These are phyloP conservation scores for Catalaphyllia jardinei DNA, from an alignment of 64 coral and sea anemone species.

Conservation along the genomic window DNA sequence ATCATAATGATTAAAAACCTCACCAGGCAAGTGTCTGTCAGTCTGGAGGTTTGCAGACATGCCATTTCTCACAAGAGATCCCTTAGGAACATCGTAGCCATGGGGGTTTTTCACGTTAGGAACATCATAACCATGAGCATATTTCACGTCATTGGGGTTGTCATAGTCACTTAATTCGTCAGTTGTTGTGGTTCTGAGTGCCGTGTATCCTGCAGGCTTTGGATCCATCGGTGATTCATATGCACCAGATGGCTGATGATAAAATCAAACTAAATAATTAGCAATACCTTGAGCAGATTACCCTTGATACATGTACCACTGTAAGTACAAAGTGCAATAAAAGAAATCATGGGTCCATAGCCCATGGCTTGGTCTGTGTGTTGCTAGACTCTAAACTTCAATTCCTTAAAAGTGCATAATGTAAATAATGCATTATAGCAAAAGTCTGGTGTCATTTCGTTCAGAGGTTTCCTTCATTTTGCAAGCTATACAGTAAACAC, in stretches of 20 bases:
- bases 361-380: too few relatives aligned
- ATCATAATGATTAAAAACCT: not conserved
- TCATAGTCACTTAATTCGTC: not conserved
- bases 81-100: not conserved
- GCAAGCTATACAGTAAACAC: too few relatives aligned
- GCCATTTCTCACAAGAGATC: too few relatives aligned
- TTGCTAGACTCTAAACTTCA: too few relatives aligned
- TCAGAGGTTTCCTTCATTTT: too few relatives aligned
- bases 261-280: not conserved
- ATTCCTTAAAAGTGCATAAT: too few relatives aligned
- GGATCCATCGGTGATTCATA: not conserved
- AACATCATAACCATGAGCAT: constrained; percentile 29
- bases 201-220: not conserved
- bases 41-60: too few relatives aligned
- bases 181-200: constrained; percentile 1
- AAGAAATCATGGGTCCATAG: too few relatives aligned
- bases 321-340: too few relatives aligned
- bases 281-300: not conserved
- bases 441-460: too few relatives aligned
- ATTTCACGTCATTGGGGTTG: not conserved
- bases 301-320: not conserved
- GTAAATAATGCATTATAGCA: too few relatives aligned
- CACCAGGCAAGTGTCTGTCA: not conserved
- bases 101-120: not conserved
- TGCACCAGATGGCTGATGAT: not conserved